Evolutionary conservation across 2,797 vertebrate species (phyloP), one percentile per base, ranked within the genome.

Genomic region (Enteromius radiatus): DNA sequence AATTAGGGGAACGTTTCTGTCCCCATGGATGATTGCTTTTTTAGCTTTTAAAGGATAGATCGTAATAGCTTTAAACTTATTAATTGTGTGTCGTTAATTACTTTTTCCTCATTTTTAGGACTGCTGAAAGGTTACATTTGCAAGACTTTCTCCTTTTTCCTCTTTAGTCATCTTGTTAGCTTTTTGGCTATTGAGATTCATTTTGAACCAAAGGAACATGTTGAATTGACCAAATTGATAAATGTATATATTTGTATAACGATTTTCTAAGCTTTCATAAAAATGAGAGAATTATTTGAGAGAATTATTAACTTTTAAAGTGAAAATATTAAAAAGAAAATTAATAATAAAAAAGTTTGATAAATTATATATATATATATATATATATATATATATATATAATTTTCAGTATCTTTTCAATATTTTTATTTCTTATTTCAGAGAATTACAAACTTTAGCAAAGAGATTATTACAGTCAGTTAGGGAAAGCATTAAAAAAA

Each of bases 1-100:
- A 49, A 47, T 76, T 76, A 76, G 52, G 54, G n/a, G 74, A 76
- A 76, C 36, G 28, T 43, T 61, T 76, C 74, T 28, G 54, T 76
- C 23, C 2, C 38, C 38, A 43, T 4, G 47, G 28, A 76, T 61
- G 54, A 61, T 54, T 33, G 21, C 21, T 15, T 76, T 56, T 76
- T 74, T 52, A n/a, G 19, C 70, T 74, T 73, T 76, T 61, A 59
- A 26, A 76, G 14, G 54, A 76, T 19, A 28, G n/a, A 61, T 43
- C n/a, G 11, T 19, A 76, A 74, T 54, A 14, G 12, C 70, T 74
- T 74, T 36, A 33, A 14, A 36, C 45, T 4, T 54, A n/a, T 74
- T 38, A 28, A 54, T 54, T 74, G 70, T 33, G 28, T 41, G 54
- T 59, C 23, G 1, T 61, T 76, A 76, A 76, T 76, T 6, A 76